A percentile compares a stretch with the other conserved stretches of the same genome.
Evolutionary conservation across 2,113 vertebrate genomes (phyloP).

Genomic region (Heliornis fulica): DNA sequence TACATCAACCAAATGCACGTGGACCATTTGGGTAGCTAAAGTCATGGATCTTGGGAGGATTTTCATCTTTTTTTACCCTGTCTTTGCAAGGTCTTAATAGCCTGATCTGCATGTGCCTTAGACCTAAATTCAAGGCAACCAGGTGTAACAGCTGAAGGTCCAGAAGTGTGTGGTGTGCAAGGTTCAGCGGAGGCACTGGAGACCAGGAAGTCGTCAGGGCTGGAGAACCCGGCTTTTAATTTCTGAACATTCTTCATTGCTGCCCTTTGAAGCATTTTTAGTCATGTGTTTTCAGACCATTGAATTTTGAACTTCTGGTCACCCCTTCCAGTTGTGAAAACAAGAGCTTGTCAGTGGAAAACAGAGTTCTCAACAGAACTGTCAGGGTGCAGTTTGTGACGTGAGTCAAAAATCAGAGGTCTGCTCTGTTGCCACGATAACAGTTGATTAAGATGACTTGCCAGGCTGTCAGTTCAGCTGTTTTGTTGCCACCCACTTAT

Average conservation of each 20-base stretch:
- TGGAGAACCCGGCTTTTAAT: not conserved
- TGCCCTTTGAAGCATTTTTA: conserved; percentile 23
- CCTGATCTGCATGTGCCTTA: not conserved
- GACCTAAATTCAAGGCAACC: not conserved
- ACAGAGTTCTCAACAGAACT: conserved; percentile 23
- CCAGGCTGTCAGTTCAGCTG: not conserved
- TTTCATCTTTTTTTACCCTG: not conserved
- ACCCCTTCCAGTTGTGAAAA: conserved; percentile 54
- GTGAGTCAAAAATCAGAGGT: conserved; percentile 16
- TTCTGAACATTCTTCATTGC: not conserved
- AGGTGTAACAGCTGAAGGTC: not conserved
- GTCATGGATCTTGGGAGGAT: not conserved
- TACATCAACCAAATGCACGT: not conserved
- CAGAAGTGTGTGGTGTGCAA: rapidly evolving
- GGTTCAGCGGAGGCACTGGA: not conserved
- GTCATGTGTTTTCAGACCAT: not conserved
- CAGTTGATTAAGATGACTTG: conserved; percentile 7
- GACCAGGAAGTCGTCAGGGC: not conserved
- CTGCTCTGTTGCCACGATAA: not conserved
- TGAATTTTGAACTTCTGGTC: conserved; percentile 52
- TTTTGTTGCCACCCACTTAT: not conserved
- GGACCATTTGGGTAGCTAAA: not conserved
- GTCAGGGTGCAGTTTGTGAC: not conserved
- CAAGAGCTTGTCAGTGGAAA: conserved; percentile 18
- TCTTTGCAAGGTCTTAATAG: not conserved